These are phyloP conservation scores for Sylvietta virens DNA, from an alignment of 2,113 vertebrate genomes.

Conservation along the genomic window DNA sequence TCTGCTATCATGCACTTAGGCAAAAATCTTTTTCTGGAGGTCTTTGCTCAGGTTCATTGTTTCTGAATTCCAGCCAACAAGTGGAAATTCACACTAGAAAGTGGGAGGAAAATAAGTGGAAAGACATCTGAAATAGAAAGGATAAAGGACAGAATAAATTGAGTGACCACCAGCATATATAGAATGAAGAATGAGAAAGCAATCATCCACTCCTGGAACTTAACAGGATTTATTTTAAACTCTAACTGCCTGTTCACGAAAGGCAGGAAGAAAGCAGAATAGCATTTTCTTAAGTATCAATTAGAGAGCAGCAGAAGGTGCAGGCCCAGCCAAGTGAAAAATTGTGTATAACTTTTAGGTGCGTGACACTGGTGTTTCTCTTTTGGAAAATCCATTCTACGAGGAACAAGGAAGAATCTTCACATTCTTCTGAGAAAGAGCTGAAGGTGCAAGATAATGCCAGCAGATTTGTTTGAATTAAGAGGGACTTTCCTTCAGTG, in stretches of 20 bases:
- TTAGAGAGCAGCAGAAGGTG: neutral
- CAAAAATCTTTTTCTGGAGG: neutral
- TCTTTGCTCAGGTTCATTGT: neutral
- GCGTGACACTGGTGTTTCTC: neutral
- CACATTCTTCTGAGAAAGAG: neutral
- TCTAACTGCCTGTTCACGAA: neutral
- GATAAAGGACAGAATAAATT: constrained; percentile 6
- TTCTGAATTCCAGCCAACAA: constrained; percentile 11
- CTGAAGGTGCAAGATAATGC: neutral
- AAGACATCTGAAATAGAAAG: neutral
- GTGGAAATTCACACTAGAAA: constrained; percentile 15
- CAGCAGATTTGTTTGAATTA: neutral
- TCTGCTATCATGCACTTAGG: neutral
- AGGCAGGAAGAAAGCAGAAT: constrained; percentile 2
- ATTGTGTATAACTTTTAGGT: neutral
- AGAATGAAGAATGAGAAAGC: constrained; percentile 6
- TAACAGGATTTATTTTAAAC: constrained; percentile 50
- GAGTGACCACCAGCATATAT: neutral
- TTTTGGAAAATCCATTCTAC: neutral
- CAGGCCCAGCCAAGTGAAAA: constrained; percentile 10
- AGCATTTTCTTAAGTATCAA: constrained; percentile 8
- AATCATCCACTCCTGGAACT: constrained; percentile 19
- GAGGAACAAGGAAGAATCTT: neutral
- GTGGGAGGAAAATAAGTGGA: neutral
- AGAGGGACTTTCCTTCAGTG: neutral